phyloP scores from a whole-genome alignment of 64 coral and sea anemone species.

The Actinia equina region DNA sequence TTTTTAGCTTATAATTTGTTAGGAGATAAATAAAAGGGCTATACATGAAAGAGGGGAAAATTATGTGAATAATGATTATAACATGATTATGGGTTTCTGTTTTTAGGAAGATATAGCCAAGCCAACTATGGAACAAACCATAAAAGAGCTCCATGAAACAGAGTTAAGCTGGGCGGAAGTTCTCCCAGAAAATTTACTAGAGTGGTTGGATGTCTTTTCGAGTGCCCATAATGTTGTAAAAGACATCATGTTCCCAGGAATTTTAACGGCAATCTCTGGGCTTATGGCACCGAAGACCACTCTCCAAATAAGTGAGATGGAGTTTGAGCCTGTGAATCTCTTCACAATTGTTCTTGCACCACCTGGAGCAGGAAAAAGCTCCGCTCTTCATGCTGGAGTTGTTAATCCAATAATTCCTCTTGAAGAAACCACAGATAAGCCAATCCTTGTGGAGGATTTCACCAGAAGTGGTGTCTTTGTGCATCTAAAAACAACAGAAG shows the following conservation, averaged over 20 bases:
- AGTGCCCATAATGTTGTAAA: slow-evolving; percentile 42
- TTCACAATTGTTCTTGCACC: slow-evolving; percentile 30
- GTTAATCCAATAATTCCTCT: slow-evolving; percentile 14
- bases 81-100: background rate
- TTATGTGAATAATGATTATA: too few relatives aligned
- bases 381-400: slow-evolving; percentile 3
- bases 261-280: slow-evolving; percentile 20
- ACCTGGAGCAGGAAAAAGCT: slow-evolving; percentile 33
- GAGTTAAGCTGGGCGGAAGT: slow-evolving; percentile 35
- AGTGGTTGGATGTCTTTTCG: too few relatives aligned
- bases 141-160: slow-evolving; percentile 10
- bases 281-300: slow-evolving; percentile 13
- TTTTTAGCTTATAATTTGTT: too few relatives aligned
- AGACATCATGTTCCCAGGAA: slow-evolving; percentile 31
- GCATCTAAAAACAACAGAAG: background rate
- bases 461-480: slow-evolving; percentile 18
- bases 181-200: slow-evolving; percentile 12
- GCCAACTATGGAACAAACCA: background rate
- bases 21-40: too few relatives aligned
- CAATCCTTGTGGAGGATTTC: slow-evolving; percentile 25
- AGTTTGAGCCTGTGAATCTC: slow-evolving; percentile 23
- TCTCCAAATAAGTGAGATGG: slow-evolving; percentile 9
- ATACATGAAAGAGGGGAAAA: too few relatives aligned
- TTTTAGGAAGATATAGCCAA: background rate
- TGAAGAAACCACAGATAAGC: too few relatives aligned